Conservation (phyloP, 1,140 invertebrate species). For the Aphidius ervi region DNA sequence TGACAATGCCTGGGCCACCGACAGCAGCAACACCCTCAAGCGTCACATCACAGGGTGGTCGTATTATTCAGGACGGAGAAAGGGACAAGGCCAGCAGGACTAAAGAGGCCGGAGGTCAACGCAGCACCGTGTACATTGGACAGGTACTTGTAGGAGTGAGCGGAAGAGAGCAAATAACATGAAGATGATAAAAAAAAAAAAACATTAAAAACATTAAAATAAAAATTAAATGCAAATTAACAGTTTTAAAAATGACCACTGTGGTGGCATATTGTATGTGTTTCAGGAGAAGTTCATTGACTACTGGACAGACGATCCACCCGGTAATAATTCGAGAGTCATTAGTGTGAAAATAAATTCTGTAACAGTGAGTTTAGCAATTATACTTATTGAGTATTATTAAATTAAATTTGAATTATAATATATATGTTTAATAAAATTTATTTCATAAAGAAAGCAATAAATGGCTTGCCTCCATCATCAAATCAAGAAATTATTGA, state of each 20-base stretch:
- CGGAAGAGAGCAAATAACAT: conserved; percentile 19
- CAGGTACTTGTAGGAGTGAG: conserved; percentile 38
- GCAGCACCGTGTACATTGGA: conserved; percentile 46
- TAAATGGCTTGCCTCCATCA: too few species aligned
- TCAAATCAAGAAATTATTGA: conserved; percentile 20
- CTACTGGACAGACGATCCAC: conserved; percentile 42
- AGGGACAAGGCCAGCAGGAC: conserved; percentile 41
- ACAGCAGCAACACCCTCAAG: conserved; percentile 28
- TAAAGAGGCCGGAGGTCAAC: conserved; percentile 42
- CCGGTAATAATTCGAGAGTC: conserved; percentile 37
- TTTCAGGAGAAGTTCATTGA: conserved; percentile 50
- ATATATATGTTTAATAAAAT: conserved; percentile 22
- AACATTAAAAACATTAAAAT: conserved; percentile 17
- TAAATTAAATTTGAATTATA: conserved; percentile 2
- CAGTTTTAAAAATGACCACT: conserved; percentile 23
- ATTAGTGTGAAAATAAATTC: conserved; percentile 47
- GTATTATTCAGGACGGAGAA: conserved; percentile 41
- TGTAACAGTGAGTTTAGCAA: conserved; percentile 39
- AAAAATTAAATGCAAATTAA: conserved; percentile 26
- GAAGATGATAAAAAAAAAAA: conserved; percentile 16
- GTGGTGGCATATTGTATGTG: conserved; percentile 27
- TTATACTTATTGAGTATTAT: neutral
- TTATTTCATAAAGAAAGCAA: too few species aligned
- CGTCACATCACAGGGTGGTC: conserved; percentile 37
- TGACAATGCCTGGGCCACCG: conserved; percentile 27